These are phyloP conservation scores for Agelas oroides DNA, from an alignment of 37 sponge, comb jelly and placozoan genomes.

Conservation along the genomic window DNA sequence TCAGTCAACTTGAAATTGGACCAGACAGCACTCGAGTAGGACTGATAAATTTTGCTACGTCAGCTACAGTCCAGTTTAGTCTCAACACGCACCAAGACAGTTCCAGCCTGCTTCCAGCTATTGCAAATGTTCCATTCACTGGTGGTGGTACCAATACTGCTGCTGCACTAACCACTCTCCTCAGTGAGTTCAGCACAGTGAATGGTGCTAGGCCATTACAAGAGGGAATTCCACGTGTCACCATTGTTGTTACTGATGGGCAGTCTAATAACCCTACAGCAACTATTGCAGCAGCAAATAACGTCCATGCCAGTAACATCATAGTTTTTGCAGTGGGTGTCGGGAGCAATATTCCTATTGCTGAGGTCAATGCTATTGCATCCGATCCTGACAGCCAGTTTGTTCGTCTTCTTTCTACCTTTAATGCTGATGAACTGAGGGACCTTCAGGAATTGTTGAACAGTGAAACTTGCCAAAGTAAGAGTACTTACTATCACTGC, in stretches of 20 bases:
- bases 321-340: conserved; percentile 33
- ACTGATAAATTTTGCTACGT: not conserved
- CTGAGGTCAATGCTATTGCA: conserved; percentile 19
- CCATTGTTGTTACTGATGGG: conserved; percentile 48
- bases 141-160: conserved; percentile 48
- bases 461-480: conserved; percentile 25
- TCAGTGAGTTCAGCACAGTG: not conserved
- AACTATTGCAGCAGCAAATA: conserved; percentile 9
- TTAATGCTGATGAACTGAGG: not conserved
- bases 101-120: not conserved
- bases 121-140: not conserved
- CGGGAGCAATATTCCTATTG: not conserved
- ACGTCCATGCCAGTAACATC: not conserved
- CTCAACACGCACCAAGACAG: conserved; percentile 13
- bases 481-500: too few relatives aligned
- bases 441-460: not conserved
- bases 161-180: conserved; percentile 15
- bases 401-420: not conserved
- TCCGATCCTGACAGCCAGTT: not conserved
- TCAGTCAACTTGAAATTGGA: conserved; percentile 11
- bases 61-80: not conserved
- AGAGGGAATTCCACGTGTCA: conserved; percentile 22
- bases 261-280: conserved; percentile 2
- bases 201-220: conserved; percentile 16
- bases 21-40: conserved; percentile 13